A percentile compares a stretch with the other conserved stretches of the same genome.
Conservation (phyloP, 92 coral and sea anemone species). For the Epizoanthus scotinus region DNA sequence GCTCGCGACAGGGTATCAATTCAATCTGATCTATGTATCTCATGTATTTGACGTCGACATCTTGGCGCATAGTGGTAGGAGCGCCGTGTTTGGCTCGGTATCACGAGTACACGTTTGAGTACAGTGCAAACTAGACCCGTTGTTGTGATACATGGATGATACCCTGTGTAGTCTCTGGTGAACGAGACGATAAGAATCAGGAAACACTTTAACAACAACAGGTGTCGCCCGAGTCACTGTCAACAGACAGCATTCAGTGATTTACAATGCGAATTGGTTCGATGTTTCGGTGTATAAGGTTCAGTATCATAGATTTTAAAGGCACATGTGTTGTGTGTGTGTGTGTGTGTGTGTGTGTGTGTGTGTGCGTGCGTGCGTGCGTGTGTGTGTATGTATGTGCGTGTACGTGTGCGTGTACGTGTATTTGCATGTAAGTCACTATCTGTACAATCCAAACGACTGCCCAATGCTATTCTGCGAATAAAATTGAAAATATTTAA, state of each 20-base stretch:
- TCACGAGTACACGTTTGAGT: not conserved
- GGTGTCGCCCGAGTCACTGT: not conserved
- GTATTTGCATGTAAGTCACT: too few species aligned
- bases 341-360: too few species aligned
- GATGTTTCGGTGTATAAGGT: not conserved
- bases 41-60: too few species aligned
- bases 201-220: not conserved
- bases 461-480: not conserved
- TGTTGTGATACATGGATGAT: not conserved
- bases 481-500: not conserved
- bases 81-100: not conserved
- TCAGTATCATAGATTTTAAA: too few species aligned
- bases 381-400: too few species aligned
- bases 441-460: too few species aligned
- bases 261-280: not conserved
- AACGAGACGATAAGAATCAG: not conserved
- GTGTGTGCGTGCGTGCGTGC: too few species aligned
- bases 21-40: too few species aligned
- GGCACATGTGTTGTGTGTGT: too few species aligned
- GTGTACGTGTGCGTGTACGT: too few species aligned
- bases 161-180: not conserved
- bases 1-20: slow-evolving; percentile 12
- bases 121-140: not conserved
- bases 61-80: not conserved
- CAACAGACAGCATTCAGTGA: too few species aligned